Percentiles rank a stretch among this genome's conserved stretches.
Conservation (phyloP, 2,888 invertebrate species). For the Stegophylla sp. region DNA sequence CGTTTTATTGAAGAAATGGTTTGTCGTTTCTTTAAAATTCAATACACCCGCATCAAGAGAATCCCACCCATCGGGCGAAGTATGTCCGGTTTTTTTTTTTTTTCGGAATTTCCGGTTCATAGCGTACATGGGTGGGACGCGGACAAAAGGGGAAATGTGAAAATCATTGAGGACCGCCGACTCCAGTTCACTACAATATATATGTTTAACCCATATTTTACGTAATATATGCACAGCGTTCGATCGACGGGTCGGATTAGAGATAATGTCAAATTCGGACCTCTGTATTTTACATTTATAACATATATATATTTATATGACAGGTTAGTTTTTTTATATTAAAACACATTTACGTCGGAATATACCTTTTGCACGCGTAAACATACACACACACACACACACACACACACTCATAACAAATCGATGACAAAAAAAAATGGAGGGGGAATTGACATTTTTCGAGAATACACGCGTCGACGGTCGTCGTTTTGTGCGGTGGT, state of each 20-base stretch:
- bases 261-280: constrained; percentile 9
- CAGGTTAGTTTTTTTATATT: background rate
- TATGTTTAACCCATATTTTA: too few relatives aligned
- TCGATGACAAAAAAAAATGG: background rate
- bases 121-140: too few relatives aligned
- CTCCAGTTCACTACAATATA: too few relatives aligned
- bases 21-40: too few relatives aligned
- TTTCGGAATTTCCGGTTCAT: too few relatives aligned
- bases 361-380: background rate
- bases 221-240: background rate
- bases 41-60: too few relatives aligned
- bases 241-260: constrained; percentile 1
- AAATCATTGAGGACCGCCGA: background rate
- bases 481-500: background rate
- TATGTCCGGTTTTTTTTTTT: too few relatives aligned
- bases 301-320: background rate
- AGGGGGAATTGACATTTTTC: background rate
- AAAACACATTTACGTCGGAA: background rate
- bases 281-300: background rate
- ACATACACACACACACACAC: background rate
- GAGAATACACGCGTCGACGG: background rate
- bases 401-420: background rate
- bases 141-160: background rate
- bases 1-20: too few relatives aligned
- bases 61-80: too few relatives aligned